Percentiles rank a stretch among this genome's conserved stretches.
These are phyloP conservation scores for Piprites chloris DNA, from an alignment of 2,113 vertebrate species.

Conservation along the genomic window DNA sequence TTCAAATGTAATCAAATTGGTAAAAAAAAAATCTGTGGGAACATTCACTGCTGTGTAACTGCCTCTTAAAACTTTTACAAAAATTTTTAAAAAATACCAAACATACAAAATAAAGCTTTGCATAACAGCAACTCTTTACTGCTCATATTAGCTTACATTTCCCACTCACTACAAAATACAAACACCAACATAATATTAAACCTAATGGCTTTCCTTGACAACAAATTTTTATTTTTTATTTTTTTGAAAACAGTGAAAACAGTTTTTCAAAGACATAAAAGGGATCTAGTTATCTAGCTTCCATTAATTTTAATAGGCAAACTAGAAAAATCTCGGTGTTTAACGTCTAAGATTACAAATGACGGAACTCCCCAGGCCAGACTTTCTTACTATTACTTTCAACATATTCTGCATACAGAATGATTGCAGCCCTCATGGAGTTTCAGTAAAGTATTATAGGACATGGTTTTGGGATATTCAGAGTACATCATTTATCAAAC, in stretches of 20 bases:
- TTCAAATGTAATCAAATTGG: neutral
- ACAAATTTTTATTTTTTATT: neutral
- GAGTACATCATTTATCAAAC: neutral
- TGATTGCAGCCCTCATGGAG: neutral
- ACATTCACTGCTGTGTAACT: neutral
- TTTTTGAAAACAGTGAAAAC: neutral
- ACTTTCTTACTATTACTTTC: neutral
- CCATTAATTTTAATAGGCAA: neutral
- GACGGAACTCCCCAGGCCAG: neutral
- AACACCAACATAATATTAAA: neutral
- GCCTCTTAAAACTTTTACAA: neutral
- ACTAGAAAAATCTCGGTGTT: neutral
- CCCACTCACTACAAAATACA: neutral
- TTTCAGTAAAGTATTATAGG: neutral
- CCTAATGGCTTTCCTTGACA: neutral
- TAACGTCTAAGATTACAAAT: neutral
- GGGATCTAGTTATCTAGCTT: neutral
- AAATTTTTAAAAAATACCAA: neutral
- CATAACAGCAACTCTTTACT: neutral
- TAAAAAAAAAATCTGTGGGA: neutral
- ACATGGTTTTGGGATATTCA: neutral
- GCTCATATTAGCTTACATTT: neutral
- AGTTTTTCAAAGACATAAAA: neutral
- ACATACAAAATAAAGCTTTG: neutral
- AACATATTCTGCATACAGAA: neutral